Percentiles rank a stretch among this genome's conserved stretches.
Conservation (phyloP, 1,140 invertebrate genomes). For the Ostrea denselamellosa region DNA sequence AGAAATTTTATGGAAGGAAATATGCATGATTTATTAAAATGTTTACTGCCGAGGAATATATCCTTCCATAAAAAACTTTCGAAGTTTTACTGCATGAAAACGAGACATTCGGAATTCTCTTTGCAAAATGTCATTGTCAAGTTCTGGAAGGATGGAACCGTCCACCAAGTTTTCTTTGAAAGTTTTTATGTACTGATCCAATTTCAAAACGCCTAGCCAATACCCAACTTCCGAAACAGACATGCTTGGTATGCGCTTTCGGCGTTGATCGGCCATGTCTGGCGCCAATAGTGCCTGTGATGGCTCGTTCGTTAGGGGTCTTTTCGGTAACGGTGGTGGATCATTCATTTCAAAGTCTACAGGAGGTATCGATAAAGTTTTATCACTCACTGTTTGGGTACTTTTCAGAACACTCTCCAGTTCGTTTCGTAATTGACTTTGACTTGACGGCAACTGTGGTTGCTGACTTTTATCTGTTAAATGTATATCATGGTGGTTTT, state of each 20-base stretch:
- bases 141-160: neutral
- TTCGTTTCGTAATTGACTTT: neutral
- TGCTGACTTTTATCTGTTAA: neutral
- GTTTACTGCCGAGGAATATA: conserved; percentile 17
- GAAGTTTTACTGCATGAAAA: conserved; percentile 1
- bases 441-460: neutral
- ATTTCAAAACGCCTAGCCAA: neutral
- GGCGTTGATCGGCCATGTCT: neutral
- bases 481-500: neutral
- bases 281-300: neutral
- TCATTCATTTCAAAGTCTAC: neutral
- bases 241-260: neutral
- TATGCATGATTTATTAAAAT: neutral
- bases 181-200: neutral
- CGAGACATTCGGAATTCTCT: neutral
- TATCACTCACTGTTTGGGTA: neutral
- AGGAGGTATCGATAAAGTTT: neutral
- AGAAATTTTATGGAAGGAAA: no score
- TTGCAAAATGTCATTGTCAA: neutral
- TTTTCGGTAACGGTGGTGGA: neutral
- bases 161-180: neutral
- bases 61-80: neutral
- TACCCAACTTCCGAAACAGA: conserved; percentile 3
- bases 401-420: neutral
- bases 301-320: neutral